Conservation (phyloP, 2,797 vertebrate genomes). For the Schizopygopsis malacanthus region DNA sequence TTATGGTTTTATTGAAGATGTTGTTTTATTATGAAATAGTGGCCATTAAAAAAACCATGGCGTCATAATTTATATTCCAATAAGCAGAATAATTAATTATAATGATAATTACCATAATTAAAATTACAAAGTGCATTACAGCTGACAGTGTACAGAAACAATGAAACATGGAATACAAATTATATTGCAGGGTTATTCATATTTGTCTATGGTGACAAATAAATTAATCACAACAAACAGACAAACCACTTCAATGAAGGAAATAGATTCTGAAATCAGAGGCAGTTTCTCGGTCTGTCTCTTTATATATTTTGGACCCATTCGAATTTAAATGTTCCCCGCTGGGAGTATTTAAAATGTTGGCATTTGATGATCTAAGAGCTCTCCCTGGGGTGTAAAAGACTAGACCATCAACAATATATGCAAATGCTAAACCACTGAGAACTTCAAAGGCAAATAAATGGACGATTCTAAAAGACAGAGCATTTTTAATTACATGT, state of each 20-base stretch:
- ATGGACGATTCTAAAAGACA: conserved; percentile 21
- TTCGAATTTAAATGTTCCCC: conserved; percentile 10
- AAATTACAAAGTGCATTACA: background rate
- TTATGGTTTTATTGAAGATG: background rate
- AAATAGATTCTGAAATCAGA: background rate
- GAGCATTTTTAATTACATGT: conserved; percentile 20
- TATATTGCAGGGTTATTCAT: background rate
- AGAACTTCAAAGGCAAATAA: conserved; percentile 47
- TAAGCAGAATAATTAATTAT: background rate
- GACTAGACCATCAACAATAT: conserved; percentile 41
- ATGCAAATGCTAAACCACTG: conserved; percentile 26
- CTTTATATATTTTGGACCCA: conserved; percentile 3
- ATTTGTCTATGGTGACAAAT: conserved; percentile 11
- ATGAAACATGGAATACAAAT: background rate
- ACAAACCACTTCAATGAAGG: background rate
- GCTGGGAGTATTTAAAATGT: conserved; percentile 38
- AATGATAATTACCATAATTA: background rate
- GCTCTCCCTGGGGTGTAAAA: conserved; percentile 34
- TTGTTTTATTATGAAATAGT: background rate
- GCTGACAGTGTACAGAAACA: background rate
- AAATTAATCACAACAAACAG: conserved; percentile 20
- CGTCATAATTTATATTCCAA: background rate
- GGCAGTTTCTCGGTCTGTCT: conserved; percentile 1
- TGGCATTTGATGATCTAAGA: conserved; percentile 48
- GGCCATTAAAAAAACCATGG: background rate